Evolutionary conservation across 2,113 vertebrate genomes (phyloP).

Genomic region (Serilophus lunatus): DNA sequence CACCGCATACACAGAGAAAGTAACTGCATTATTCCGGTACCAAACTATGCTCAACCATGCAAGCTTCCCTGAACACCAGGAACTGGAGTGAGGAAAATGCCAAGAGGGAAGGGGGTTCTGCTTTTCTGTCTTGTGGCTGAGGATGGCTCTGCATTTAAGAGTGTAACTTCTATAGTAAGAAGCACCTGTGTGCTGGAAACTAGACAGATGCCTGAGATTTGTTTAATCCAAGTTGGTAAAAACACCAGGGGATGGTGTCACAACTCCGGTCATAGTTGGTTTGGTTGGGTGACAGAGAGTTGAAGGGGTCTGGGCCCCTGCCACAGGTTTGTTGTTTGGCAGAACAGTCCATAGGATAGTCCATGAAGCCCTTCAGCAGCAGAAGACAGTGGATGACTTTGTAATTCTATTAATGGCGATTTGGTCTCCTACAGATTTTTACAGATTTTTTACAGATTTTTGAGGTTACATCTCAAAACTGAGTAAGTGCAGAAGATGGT

Average conservation of each 20-base stretch:
- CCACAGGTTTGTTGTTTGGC: neutral
- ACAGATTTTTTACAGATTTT: no score
- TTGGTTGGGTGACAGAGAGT: neutral
- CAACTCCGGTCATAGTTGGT: neutral
- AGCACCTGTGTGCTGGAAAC: neutral
- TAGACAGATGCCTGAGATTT: neutral
- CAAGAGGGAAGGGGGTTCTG: neutral
- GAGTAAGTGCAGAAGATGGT: neutral
- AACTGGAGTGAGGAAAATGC: rapidly evolving
- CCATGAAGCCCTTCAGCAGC: neutral
- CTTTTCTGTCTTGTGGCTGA: neutral
- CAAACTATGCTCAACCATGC: neutral
- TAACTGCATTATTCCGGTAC: neutral
- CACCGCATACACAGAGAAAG: neutral
- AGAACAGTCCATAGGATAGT: neutral
- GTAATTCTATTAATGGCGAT: neutral
- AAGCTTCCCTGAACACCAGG: neutral
- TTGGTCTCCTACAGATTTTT: neutral
- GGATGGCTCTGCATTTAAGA: neutral
- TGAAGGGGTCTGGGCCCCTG: neutral
- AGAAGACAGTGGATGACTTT: neutral
- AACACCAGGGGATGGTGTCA: neutral
- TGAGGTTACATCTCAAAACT: neutral
- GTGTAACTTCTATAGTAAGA: neutral
- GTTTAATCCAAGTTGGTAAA: neutral